Evolutionary conservation across 2,888 invertebrate species (phyloP).

Genomic region (Sarcophaga rosellei): DNA sequence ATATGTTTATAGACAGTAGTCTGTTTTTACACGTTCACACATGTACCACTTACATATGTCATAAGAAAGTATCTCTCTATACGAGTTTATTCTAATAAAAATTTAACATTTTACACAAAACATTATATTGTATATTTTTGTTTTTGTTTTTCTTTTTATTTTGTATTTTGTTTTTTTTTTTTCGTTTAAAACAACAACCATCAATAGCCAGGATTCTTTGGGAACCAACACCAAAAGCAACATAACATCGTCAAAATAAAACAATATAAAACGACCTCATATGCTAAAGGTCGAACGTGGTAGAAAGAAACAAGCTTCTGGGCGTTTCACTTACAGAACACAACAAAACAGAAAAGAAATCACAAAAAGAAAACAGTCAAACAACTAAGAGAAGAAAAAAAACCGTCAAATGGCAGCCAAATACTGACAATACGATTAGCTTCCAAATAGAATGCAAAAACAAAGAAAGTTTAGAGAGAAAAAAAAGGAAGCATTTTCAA

Average conservation of each 20-base stretch:
- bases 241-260: slow-evolving; percentile 15
- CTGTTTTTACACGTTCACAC: slow-evolving; percentile 53
- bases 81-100: slow-evolving; percentile 62
- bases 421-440: slow-evolving; percentile 53
- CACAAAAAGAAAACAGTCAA: slow-evolving; percentile 32
- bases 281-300: slow-evolving; percentile 67
- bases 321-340: slow-evolving; percentile 64
- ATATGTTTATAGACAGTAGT: not conserved
- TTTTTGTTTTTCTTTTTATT: not conserved
- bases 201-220: slow-evolving; percentile 58
- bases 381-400: slow-evolving; percentile 38
- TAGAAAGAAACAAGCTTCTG: slow-evolving; percentile 69
- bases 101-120: slow-evolving; percentile 56
- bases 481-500: slow-evolving; percentile 36
- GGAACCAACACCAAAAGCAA: slow-evolving; percentile 39
- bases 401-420: slow-evolving; percentile 59
- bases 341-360: slow-evolving; percentile 20
- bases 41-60: slow-evolving; percentile 55
- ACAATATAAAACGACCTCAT: slow-evolving; percentile 61
- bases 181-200: slow-evolving; percentile 18
- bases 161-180: not conserved
- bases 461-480: not conserved
- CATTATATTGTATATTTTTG: slow-evolving; percentile 6
- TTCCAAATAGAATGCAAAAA: slow-evolving; percentile 50
- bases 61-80: slow-evolving; percentile 40